Conservation (phyloP, 2,888 invertebrate species). For the Platerodrilus igneus region DNA sequence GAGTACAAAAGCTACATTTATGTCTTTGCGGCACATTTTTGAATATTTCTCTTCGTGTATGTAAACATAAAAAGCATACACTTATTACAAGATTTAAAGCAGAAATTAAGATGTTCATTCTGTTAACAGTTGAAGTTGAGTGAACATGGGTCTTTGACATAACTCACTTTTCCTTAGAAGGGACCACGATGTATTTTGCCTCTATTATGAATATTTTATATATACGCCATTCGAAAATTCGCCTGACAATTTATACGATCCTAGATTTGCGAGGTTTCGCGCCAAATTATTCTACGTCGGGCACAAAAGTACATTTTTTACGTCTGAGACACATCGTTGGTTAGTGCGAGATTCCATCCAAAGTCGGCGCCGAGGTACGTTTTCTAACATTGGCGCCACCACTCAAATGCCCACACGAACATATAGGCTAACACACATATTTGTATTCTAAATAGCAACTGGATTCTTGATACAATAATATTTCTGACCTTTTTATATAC, state of each 20-base stretch:
- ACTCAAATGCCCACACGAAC: slow-evolving; percentile 31
- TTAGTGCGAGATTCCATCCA: slow-evolving; percentile 22
- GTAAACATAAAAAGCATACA: too few relatives aligned
- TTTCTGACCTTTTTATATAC: slow-evolving; percentile 32
- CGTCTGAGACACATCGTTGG: slow-evolving; percentile 27
- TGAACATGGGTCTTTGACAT: too few relatives aligned
- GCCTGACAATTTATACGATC: slow-evolving; percentile 14
- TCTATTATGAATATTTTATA: too few relatives aligned
- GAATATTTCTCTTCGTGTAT: too few relatives aligned
- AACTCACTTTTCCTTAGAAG: too few relatives aligned
- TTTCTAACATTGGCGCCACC: slow-evolving; percentile 29
- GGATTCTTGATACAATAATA: slow-evolving; percentile 34
- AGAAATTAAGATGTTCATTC: too few relatives aligned
- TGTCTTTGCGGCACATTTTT: too few relatives aligned
- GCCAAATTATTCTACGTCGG: slow-evolving; percentile 27
- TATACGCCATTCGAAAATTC: too few relatives aligned
- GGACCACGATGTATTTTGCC: too few relatives aligned
- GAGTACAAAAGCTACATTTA: too few relatives aligned
- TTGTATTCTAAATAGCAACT: slow-evolving; percentile 34
- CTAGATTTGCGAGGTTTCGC: slow-evolving; percentile 19
- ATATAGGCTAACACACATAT: slow-evolving; percentile 34
- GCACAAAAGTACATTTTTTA: slow-evolving; percentile 27
- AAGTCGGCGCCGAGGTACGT: slow-evolving; percentile 27
- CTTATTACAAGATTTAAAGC: too few relatives aligned
- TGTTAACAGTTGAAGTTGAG: too few relatives aligned